A percentile compares a stretch with the other conserved stretches of the same genome.
phyloP scores from a whole-genome alignment of 1,140 invertebrate species.

The Ruditapes philippinarum region DNA sequence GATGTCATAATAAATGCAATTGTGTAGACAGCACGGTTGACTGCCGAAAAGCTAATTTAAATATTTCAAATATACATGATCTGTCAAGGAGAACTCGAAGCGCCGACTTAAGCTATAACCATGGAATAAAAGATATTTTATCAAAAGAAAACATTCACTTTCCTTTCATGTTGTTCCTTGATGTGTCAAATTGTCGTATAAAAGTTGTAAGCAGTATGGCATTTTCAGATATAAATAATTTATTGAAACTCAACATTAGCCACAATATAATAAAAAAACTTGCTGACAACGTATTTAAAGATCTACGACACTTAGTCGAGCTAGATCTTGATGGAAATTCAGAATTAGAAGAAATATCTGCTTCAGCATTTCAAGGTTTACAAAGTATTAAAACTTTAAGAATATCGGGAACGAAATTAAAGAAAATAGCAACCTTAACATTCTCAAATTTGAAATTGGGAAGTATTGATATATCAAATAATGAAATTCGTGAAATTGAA shows the following conservation, averaged over 20 bases:
- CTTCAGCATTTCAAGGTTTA: constrained; percentile 46
- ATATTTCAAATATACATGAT: too few species aligned
- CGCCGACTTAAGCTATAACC: too few species aligned
- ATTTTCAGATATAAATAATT: not conserved
- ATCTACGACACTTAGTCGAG: not conserved
- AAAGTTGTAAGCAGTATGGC: too few species aligned
- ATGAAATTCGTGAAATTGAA: constrained; percentile 48
- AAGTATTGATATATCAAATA: constrained; percentile 43
- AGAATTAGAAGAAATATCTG: not conserved
- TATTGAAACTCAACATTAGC: not conserved
- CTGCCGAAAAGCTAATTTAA: too few species aligned
- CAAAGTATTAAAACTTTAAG: not conserved
- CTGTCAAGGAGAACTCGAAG: too few species aligned
- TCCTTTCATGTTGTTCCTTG: too few species aligned
- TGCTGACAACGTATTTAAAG: not conserved
- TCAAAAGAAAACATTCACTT: too few species aligned
- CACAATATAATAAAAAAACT: not conserved
- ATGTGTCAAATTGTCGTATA: too few species aligned
- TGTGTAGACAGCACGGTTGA: too few species aligned
- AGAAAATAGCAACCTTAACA: not conserved
- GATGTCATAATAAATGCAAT: too few species aligned
- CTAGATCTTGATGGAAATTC: constrained; percentile 43
- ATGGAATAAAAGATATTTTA: too few species aligned
- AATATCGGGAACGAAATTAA: constrained; percentile 14
- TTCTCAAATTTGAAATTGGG: constrained; percentile 46